Evolutionary conservation across 2,888 invertebrate species (phyloP).

Genomic region (Harpagoxenus sublaevis): DNA sequence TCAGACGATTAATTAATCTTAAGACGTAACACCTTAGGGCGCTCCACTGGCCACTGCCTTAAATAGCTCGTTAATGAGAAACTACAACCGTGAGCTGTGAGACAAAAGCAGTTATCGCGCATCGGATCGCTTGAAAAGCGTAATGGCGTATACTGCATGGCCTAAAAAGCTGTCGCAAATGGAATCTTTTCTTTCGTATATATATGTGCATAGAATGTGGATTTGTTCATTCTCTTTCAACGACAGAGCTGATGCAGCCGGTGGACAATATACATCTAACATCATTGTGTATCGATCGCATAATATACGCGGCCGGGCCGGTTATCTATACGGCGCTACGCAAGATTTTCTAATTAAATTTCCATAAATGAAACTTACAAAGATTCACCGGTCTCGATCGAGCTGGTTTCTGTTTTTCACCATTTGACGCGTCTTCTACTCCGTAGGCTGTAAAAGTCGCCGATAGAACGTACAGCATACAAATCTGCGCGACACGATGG

Average conservation of each 20-base stretch:
- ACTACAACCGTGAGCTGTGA: not conserved
- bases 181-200: not conserved
- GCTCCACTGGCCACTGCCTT: not conserved
- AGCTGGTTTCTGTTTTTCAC: not conserved
- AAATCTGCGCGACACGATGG: not conserved
- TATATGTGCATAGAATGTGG: not conserved
- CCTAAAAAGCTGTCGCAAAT: constrained; percentile 28
- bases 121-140: not conserved
- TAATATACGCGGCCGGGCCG: not conserved
- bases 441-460: not conserved
- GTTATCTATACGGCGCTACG: not conserved
- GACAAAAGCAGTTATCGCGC: constrained; percentile 30
- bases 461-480: constrained; percentile 19
- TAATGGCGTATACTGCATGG: not conserved
- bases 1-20: constrained; percentile 47
- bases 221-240: not conserved
- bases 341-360: not conserved
- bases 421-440: not conserved
- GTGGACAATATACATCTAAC: not conserved
- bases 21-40: constrained; percentile 12
- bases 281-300: not conserved
- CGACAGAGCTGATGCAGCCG: not conserved
- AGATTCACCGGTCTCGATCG: constrained; percentile 76
- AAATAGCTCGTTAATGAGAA: constrained; percentile 34
- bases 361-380: constrained; percentile 70